Conservation (phyloP, 2,113 vertebrate species). For the Nycticryphes semicollaris region DNA sequence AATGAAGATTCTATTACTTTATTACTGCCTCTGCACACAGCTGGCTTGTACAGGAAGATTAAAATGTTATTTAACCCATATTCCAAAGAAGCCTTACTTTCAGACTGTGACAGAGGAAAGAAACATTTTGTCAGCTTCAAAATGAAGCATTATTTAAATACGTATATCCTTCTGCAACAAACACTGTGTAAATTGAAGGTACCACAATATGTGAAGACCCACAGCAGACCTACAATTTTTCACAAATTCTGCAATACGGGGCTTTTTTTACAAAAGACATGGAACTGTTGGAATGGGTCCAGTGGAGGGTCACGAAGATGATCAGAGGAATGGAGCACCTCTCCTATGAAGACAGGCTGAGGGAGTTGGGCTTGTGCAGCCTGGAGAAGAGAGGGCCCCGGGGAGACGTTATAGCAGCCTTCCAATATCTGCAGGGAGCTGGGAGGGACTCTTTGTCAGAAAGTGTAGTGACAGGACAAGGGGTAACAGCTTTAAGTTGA, state of each 20-base stretch:
- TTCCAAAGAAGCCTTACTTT: constrained; percentile 17
- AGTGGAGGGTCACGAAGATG: too few species aligned
- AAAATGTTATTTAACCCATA: constrained; percentile 48
- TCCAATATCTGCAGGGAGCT: too few species aligned
- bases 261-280: background rate
- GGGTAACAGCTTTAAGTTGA: too few species aligned
- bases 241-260: background rate
- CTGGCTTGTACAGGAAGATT: constrained; percentile 18
- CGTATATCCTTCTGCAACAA: background rate
- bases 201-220: background rate
- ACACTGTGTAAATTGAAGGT: background rate
- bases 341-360: too few species aligned
- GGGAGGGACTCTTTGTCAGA: too few species aligned
- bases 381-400: too few species aligned
- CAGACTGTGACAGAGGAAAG: constrained; percentile 34
- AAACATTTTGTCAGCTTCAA: constrained; percentile 13
- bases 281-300: too few species aligned
- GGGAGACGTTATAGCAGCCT: too few species aligned
- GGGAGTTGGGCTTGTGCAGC: too few species aligned
- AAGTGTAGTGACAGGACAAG: too few species aligned
- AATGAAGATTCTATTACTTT: constrained; percentile 54
- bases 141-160: background rate
- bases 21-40: constrained; percentile 32
- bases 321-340: too few species aligned
- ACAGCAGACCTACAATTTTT: background rate